These are phyloP conservation scores for Champsocephalus gunnari DNA, from an alignment of 2,797 vertebrate genomes.

Conservation along the genomic window DNA sequence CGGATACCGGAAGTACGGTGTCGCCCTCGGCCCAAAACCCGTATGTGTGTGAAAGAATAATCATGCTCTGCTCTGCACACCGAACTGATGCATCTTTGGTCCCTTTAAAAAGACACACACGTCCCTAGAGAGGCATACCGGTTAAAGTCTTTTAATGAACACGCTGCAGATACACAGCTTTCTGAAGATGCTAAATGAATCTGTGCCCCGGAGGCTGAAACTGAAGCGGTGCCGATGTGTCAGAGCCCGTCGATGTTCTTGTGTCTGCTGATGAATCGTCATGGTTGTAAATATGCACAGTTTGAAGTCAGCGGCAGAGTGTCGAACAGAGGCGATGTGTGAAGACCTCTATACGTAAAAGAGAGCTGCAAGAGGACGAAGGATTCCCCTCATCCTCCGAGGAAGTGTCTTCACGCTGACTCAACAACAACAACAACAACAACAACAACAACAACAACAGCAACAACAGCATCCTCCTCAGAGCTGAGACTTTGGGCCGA, in stretches of 20 bases:
- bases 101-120: too few relatives aligned
- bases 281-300: too few relatives aligned
- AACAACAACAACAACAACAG: slow-evolving; percentile 31
- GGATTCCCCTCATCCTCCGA: slow-evolving; percentile 47
- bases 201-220: not conserved
- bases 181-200: not conserved
- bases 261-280: too few relatives aligned
- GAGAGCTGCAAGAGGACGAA: slow-evolving; percentile 12
- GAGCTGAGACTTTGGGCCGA: slow-evolving; percentile 33
- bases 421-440: slow-evolving; percentile 30
- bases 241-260: too few relatives aligned
- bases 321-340: slow-evolving; percentile 19
- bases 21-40: too few relatives aligned
- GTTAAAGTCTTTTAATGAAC: not conserved
- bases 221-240: not conserved
- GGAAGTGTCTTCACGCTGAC: slow-evolving; percentile 41
- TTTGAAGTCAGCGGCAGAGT: slow-evolving; percentile 3
- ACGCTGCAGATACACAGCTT: not conserved
- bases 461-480: slow-evolving; percentile 13
- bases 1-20: too few relatives aligned
- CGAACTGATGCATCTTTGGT: too few relatives aligned
- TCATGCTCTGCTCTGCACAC: too few relatives aligned
- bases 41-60: too few relatives aligned
- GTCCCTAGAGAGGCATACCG: too few relatives aligned
- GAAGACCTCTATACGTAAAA: slow-evolving; percentile 48